Evolutionary conservation across 2,113 vertebrate species (phyloP).

Genomic region (Gasterosteus nipponicus): DNA sequence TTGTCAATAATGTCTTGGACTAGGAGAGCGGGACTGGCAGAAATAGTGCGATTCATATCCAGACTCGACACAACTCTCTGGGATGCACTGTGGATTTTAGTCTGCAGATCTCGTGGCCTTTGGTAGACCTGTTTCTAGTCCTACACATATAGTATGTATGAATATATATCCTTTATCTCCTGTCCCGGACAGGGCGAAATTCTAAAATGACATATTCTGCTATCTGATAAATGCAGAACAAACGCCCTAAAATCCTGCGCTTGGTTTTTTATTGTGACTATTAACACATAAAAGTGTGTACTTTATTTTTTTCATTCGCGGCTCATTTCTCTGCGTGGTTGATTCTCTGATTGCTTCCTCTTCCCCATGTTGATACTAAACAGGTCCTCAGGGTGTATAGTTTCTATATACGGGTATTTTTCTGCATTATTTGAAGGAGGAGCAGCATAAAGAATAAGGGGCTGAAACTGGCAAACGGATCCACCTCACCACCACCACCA

Average conservation of each 20-base stretch:
- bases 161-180: constrained; percentile 45
- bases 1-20: constrained; percentile 68
- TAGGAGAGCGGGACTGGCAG: constrained; percentile 38
- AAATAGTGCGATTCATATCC: constrained; percentile 29
- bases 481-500: neutral
- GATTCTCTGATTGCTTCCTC: constrained; percentile 57
- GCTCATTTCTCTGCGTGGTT: constrained; percentile 21
- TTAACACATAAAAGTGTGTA: constrained; percentile 4
- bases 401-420: constrained; percentile 85
- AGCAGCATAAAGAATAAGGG: constrained; percentile 37
- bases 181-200: constrained; percentile 33
- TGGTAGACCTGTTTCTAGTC: constrained; percentile 51
- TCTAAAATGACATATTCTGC: constrained; percentile 29
- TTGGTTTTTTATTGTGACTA: neutral
- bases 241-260: constrained; percentile 14
- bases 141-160: constrained; percentile 47
- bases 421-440: constrained; percentile 62
- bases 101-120: constrained; percentile 78
- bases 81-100: constrained; percentile 74
- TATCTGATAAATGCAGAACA: constrained; percentile 48
- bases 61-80: constrained; percentile 48
- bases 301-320: constrained; percentile 18
- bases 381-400: constrained; percentile 82
- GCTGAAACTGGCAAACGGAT: constrained; percentile 57
- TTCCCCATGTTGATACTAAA: constrained; percentile 55